These are phyloP conservation scores for Thereuonema tuberculata DNA, from an alignment of 1,140 invertebrate species.

Conservation along the genomic window DNA sequence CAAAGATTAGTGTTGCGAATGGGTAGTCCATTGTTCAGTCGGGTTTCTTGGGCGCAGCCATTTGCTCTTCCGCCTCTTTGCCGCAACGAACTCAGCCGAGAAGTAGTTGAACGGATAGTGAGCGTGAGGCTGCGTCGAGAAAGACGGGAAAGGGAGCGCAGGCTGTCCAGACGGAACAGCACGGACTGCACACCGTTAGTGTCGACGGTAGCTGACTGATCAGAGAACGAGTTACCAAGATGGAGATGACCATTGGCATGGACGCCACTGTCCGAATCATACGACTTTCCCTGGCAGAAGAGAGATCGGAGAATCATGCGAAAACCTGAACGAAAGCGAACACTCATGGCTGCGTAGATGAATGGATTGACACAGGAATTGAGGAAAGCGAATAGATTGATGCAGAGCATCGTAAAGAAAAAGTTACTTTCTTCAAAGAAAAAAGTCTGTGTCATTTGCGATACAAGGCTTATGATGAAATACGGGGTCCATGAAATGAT, in stretches of 20 bases:
- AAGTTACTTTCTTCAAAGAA: conserved; percentile 31
- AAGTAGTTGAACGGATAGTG: no score
- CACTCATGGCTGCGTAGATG: conserved; percentile 37
- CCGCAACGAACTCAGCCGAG: no score
- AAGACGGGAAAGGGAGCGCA: neutral
- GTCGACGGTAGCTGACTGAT: neutral
- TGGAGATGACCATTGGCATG: neutral
- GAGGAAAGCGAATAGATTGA: conserved; percentile 36
- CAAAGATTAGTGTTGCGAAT: no score
- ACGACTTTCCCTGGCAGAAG: neutral
- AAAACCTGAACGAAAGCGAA: conserved; percentile 30
- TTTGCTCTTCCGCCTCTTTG: no score
- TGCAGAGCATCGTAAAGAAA: conserved; percentile 37
- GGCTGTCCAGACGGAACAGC: neutral
- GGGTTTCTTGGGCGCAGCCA: no score
- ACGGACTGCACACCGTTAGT: neutral
- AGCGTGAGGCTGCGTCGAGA: no score
- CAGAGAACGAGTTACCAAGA: neutral
- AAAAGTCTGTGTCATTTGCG: conserved; percentile 29
- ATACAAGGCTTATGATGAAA: conserved; percentile 33
- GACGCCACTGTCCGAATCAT: neutral
- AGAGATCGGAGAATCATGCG: conserved; percentile 12
- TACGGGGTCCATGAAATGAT: conserved; percentile 36
- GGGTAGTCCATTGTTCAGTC: no score
- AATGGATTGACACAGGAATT: conserved; percentile 38